Evolutionary conservation across 2,888 invertebrate species (phyloP).

Genomic region (Oxyteleia sp.): DNA sequence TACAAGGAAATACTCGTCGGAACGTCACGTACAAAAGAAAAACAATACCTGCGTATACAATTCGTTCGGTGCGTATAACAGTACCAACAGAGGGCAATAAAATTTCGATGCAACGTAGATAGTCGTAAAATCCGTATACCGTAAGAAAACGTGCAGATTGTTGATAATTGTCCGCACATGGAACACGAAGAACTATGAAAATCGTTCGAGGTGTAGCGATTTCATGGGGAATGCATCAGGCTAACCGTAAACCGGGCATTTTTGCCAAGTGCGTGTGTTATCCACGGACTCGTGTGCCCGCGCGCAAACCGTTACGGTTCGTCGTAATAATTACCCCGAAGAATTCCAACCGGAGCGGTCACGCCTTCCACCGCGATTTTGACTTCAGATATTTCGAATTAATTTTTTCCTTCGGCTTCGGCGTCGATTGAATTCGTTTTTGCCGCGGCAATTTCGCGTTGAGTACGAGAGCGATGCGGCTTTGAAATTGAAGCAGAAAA

Average conservation of each 20-base stretch:
- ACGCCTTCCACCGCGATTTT: slow-evolving; percentile 23
- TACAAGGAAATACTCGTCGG: too few relatives aligned
- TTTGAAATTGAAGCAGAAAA: slow-evolving; percentile 1
- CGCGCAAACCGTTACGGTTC: slow-evolving; percentile 55
- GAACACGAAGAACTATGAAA: too few relatives aligned
- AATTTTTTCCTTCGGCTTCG: slow-evolving; percentile 4
- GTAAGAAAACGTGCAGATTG: too few relatives aligned
- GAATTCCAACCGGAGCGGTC: slow-evolving; percentile 49
- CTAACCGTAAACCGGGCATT: slow-evolving; percentile 60
- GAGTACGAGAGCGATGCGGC: slow-evolving; percentile 5
- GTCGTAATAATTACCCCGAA: slow-evolving; percentile 45
- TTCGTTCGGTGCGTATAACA: too few relatives aligned
- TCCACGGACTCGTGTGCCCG: slow-evolving; percentile 17
- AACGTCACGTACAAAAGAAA: too few relatives aligned
- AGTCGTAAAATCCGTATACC: too few relatives aligned
- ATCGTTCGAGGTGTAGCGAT: too few relatives aligned
- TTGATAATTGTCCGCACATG: too few relatives aligned
- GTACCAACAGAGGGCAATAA: too few relatives aligned
- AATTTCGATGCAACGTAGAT: too few relatives aligned
- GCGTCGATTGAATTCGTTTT: slow-evolving; percentile 3
- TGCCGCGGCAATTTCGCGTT: background rate
- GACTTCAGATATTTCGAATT: background rate
- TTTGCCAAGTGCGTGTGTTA: slow-evolving; percentile 54
- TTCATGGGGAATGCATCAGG: slow-evolving; percentile 35
- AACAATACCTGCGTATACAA: too few relatives aligned